Evolutionary conservation across 1,140 invertebrate genomes (phyloP).

Genomic region (Nylanderia fulva): DNA sequence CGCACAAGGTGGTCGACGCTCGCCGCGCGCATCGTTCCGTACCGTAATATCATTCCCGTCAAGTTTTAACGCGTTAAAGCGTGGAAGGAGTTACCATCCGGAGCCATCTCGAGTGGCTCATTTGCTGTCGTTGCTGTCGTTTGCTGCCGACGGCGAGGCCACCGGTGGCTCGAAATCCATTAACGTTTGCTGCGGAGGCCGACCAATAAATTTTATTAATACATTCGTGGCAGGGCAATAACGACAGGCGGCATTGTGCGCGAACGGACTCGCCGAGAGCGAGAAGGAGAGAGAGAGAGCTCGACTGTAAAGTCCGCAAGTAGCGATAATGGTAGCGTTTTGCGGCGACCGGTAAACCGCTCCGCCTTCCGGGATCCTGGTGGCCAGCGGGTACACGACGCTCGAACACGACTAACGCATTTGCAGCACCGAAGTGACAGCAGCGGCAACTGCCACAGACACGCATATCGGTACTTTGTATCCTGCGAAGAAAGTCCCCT

Average conservation of each 20-base stretch:
- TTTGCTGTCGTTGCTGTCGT: slow-evolving; percentile 73
- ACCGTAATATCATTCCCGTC: slow-evolving; percentile 74
- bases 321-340: slow-evolving; percentile 74
- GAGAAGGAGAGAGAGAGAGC: slow-evolving; percentile 15
- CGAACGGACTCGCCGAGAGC: slow-evolving; percentile 27
- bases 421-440: slow-evolving; percentile 71
- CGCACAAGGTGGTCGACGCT: slow-evolving; percentile 64
- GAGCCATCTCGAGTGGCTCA: slow-evolving; percentile 70
- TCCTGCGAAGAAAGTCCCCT: slow-evolving; percentile 16
- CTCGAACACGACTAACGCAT: slow-evolving; percentile 74
- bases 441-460: slow-evolving; percentile 63
- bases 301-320: slow-evolving; percentile 63
- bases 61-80: slow-evolving; percentile 77
- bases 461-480: slow-evolving; percentile 67
- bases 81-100: slow-evolving; percentile 70
- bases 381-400: slow-evolving; percentile 51
- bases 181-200: slow-evolving; percentile 77
- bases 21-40: slow-evolving; percentile 45
- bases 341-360: slow-evolving; percentile 70
- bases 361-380: slow-evolving; percentile 75
- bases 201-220: slow-evolving; percentile 85
- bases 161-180: slow-evolving; percentile 83
- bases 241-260: slow-evolving; percentile 77
- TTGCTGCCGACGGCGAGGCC: slow-evolving; percentile 72
- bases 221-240: slow-evolving; percentile 81